Evolutionary conservation across 2,888 invertebrate species (phyloP), one percentile per base, ranked within the genome.

Genomic region (Anoplius nigerrimus): DNA sequence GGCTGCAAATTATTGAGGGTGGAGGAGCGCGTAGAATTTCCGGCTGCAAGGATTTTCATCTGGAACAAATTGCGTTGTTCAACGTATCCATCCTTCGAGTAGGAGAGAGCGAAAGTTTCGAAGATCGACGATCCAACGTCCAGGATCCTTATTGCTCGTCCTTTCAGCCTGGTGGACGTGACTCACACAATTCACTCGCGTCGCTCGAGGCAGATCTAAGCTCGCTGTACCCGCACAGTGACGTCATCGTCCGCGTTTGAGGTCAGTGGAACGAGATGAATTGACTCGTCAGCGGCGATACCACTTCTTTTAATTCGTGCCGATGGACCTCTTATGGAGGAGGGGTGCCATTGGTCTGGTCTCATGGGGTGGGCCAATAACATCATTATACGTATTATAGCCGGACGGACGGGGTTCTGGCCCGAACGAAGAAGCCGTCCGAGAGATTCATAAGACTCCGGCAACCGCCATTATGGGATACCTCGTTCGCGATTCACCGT

Each of bases 221-320:
- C 55, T 34, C 62, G 66, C 62, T 18, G 34, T 34, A 11, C 34
- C 34, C 34, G 34, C 34, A 6, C 34, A n/a, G 34, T 83, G 84
- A 84, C 81, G 80, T 83, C 83, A 83, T 71, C 78, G 52, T 62
- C 70, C 11, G 22, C 53, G 75, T 81, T 83, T 79, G 78, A 82
- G 83, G 83, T 83, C 83, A 83, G 78, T 84, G 80, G 82, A 79
- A 82, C 83, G 78, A 80, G 77, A 82, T 82, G 81, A 81, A 84
- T 84, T 84, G 84, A 84, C 80, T 84, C 82, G 82, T 82, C 81
- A 80, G 79, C 64, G 76, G 74, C 71, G 79, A 76, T 71, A 79
- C 79, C 76, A 79, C 76, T 78, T 78, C 56, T 78, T 78, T 78
- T 73, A 70, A 71, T 76, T 69, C 70, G 71, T 74, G 70, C 67